A percentile compares a stretch with the other conserved stretches of the same genome.
phyloP scores from a whole-genome alignment of 2,113 vertebrate species.

The Odontophorus gujanensis region DNA sequence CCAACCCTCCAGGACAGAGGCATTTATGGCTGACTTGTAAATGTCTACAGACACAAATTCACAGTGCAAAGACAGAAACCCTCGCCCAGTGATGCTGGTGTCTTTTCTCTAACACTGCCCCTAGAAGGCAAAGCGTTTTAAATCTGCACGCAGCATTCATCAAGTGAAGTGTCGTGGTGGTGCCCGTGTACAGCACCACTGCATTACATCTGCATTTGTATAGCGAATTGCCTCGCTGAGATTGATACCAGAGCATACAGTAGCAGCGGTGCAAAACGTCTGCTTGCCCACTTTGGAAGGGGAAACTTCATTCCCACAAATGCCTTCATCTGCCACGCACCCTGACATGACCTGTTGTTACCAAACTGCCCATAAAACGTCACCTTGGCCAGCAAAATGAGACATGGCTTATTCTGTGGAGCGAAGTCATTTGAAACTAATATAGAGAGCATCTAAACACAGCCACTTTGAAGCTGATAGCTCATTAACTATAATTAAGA shows the following conservation, averaged over 20 bases:
- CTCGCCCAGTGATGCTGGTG: neutral
- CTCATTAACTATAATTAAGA: constrained; percentile 50
- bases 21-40: neutral
- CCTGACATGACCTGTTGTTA: neutral
- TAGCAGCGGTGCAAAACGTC: neutral
- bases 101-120: neutral
- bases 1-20: neutral
- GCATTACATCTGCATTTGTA: constrained; percentile 62
- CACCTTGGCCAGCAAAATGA: constrained; percentile 10
- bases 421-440: neutral
- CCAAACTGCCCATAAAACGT: neutral
- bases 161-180: neutral
- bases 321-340: neutral
- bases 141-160: neutral
- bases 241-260: neutral
- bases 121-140: neutral
- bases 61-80: neutral
- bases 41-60: neutral
- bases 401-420: neutral
- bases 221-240: neutral
- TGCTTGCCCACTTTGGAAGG: neutral
- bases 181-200: neutral
- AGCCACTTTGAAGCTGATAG: constrained; percentile 16
- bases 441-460: neutral
- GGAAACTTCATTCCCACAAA: neutral